These are phyloP conservation scores for Scaeva pyrastri DNA, from an alignment of 2,888 invertebrate genomes.

Conservation along the genomic window DNA sequence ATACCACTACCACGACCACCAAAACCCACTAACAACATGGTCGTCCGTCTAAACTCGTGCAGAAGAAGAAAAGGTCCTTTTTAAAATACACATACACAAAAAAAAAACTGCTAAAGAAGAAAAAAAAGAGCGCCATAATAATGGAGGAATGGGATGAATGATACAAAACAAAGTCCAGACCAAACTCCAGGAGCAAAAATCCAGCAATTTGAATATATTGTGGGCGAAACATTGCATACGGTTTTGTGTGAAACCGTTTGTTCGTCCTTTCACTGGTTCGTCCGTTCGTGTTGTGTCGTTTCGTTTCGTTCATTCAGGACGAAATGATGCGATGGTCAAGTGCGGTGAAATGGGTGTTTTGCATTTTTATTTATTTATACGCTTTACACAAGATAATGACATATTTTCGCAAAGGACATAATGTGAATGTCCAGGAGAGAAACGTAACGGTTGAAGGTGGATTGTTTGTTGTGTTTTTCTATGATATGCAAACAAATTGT, in stretches of 20 bases:
- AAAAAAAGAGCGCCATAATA: constrained; percentile 19
- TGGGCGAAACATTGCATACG: constrained; percentile 47
- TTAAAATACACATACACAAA: too few species aligned
- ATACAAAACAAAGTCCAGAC: constrained; percentile 21
- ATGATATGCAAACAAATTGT: constrained; percentile 53
- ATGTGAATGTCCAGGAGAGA: constrained; percentile 25
- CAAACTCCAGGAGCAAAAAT: constrained; percentile 23
- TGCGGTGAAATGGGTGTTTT: constrained; percentile 49
- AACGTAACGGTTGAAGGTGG: neutral
- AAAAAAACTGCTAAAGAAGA: constrained; percentile 16
- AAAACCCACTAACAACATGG: neutral
- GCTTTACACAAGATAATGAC: constrained; percentile 51
- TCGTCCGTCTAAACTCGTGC: neutral
- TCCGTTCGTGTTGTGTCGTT: too few species aligned
- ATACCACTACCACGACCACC: too few species aligned
- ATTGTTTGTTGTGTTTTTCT: constrained; percentile 19
- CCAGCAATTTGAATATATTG: constrained; percentile 61
- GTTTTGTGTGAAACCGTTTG: constrained; percentile 35
- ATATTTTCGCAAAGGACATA: constrained; percentile 24
- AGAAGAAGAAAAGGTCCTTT: neutral
- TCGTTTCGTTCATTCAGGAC: neutral
- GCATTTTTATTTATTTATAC: constrained; percentile 22
- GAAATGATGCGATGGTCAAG: constrained; percentile 58
- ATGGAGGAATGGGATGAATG: neutral
- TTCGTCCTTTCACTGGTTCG: neutral